Evolutionary conservation across 2,888 invertebrate species (phyloP).

Genomic region (Scaptomyza flava): DNA sequence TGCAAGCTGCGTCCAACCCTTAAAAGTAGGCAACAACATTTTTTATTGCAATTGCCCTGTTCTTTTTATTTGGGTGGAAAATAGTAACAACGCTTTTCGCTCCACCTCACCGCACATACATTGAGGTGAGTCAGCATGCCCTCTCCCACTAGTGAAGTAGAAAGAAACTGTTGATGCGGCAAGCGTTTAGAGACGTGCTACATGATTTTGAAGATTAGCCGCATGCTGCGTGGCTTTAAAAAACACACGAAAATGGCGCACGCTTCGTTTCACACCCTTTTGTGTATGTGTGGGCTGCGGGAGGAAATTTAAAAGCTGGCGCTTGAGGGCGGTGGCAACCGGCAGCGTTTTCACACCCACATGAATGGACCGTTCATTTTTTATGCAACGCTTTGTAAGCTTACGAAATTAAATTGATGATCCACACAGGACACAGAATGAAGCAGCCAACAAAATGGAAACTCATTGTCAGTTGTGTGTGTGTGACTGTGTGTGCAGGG

Average conservation of each 20-base stretch:
- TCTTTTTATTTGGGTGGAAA: background rate
- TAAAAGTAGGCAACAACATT: constrained; percentile 69
- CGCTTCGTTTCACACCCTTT: constrained; percentile 75
- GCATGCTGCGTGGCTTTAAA: constrained; percentile 65
- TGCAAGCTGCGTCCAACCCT: constrained; percentile 70
- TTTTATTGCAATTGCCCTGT: constrained; percentile 65
- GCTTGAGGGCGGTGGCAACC: constrained; percentile 11
- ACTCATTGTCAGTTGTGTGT: constrained; percentile 51
- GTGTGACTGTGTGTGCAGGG: constrained; percentile 7
- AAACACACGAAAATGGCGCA: constrained; percentile 68
- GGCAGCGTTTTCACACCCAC: constrained; percentile 59
- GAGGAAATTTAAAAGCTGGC: constrained; percentile 37
- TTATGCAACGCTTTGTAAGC: constrained; percentile 74
- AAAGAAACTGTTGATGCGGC: constrained; percentile 70
- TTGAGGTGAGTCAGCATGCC: constrained; percentile 67
- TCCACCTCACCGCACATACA: background rate
- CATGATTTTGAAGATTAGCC: constrained; percentile 78
- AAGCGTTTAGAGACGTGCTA: constrained; percentile 69
- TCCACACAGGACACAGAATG: constrained; percentile 47
- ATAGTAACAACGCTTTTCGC: background rate
- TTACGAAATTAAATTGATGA: constrained; percentile 77
- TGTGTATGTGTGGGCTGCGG: constrained; percentile 12
- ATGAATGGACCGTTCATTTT: constrained; percentile 65
- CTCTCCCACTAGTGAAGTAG: constrained; percentile 4
- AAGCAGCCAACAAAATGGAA: constrained; percentile 60